Percentiles rank a stretch among this genome's conserved stretches.
Conservation (phyloP, 2,888 invertebrate genomes). For the Platypus cylindrus region DNA sequence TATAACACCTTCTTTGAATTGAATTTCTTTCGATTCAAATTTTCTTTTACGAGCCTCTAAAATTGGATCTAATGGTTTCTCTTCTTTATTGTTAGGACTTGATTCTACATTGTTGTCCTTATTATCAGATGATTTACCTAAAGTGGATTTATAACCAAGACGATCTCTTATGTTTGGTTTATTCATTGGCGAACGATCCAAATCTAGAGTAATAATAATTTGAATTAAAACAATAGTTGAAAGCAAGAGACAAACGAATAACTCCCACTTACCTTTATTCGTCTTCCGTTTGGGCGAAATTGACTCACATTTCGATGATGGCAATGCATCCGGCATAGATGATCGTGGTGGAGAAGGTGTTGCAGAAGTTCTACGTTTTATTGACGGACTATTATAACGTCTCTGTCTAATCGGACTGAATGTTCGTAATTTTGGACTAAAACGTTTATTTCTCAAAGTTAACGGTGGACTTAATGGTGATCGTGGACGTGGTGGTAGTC, state of each 20-base stretch:
- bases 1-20: slow-evolving; percentile 38
- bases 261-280: slow-evolving; percentile 8
- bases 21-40: slow-evolving; percentile 39
- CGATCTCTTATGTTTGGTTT: slow-evolving; percentile 21
- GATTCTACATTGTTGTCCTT: slow-evolving; percentile 11
- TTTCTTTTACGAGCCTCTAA: slow-evolving; percentile 41
- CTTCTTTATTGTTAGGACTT: slow-evolving; percentile 14
- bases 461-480: slow-evolving; percentile 7
- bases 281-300: slow-evolving; percentile 9
- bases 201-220: slow-evolving; percentile 6
- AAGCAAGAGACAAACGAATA: not conserved
- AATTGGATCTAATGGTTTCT: slow-evolving; percentile 32
- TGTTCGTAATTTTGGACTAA: slow-evolving; percentile 6
- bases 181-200: slow-evolving; percentile 11
- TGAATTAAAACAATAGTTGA: not conserved
- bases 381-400: no score
- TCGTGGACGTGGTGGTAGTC: slow-evolving; percentile 9
- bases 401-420: slow-evolving; percentile 3
- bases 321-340: not conserved
- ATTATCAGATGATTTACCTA: slow-evolving; percentile 17
- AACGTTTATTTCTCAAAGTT: slow-evolving; percentile 8
- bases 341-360: slow-evolving; percentile 5
- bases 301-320: no score
- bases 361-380: no score
- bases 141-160: slow-evolving; percentile 19